A percentile compares a stretch with the other conserved stretches of the same genome.
Evolutionary conservation across 1,140 invertebrate genomes (phyloP).

Genomic region (Pseudobourletiella spinata): DNA sequence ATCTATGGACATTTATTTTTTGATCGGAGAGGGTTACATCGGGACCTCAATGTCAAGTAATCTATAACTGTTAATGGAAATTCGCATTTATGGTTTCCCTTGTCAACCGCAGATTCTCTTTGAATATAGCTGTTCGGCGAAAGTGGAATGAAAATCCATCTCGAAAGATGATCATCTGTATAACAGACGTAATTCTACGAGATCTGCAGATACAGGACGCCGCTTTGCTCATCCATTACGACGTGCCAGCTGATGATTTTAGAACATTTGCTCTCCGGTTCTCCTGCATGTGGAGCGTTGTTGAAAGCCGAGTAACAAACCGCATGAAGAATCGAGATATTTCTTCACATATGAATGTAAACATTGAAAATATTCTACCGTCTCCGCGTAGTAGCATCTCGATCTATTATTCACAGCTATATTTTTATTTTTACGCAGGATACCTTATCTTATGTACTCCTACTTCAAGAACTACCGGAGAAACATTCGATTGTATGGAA

Average conservation of each 20-base stretch:
- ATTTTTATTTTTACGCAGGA: neutral
- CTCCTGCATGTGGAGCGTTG: neutral
- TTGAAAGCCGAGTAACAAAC: too few species aligned
- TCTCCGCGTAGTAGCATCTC: too few species aligned
- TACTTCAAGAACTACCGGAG: neutral
- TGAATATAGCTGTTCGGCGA: too few species aligned
- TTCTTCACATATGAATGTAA: too few species aligned
- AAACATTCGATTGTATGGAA: neutral
- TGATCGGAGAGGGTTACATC: neutral
- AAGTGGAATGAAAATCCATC: too few species aligned
- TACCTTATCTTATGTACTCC: neutral
- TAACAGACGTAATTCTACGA: neutral
- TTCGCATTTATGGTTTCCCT: too few species aligned
- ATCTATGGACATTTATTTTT: neutral
- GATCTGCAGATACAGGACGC: neutral
- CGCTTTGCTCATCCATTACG: neutral
- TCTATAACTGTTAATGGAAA: neutral
- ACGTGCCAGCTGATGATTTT: neutral
- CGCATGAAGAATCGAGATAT: too few species aligned
- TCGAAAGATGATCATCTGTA: too few species aligned
- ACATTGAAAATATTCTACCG: too few species aligned
- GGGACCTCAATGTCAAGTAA: neutral
- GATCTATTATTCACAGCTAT: too few species aligned
- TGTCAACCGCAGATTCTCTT: too few species aligned
- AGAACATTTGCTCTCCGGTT: constrained; percentile 4